Base-by-base conservation (phyloP, 35 echinoderm and acorn worm genomes). In the Ptychodera flava region DNA sequence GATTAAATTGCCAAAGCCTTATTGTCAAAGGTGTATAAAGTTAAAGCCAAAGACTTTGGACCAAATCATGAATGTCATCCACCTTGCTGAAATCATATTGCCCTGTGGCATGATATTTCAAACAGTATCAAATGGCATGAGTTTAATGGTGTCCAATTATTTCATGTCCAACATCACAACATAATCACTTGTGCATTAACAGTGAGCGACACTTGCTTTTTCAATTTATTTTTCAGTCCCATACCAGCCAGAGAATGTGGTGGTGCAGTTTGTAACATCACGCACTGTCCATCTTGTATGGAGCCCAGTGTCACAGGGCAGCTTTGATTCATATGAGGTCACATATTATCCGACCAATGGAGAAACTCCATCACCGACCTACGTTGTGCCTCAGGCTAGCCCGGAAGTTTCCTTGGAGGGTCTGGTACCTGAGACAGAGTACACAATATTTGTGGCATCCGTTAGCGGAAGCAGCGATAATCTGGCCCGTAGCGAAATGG, bases 361-460 rank as follows among this genome's bases (percentile, higher is more conserved):
- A 12, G 45, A 64, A 22, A 64, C 45, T 64, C 6, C 6, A 64
- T 64, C 45, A 64, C 45, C 45, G 22, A 64, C 6, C 45, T 64
- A 64, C 22, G 45, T 64, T 64, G 45, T 64, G 22, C 45, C 45
- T 6, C 45, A 64, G 22, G 45, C 45, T 64, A 64, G 22, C 45
- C 45, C 38, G 0, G 15, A 86, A 76, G 38, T 86, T 29, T 27
- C n/a, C 29, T 31, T 86, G 29, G 77, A 37, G 77, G 90, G 90
- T 32, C 76, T 92, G 22, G 38, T 77, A 6, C 86, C 85, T n/a
- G 29, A 77, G 34, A 83, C 90, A 33, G 76, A 88, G 10, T 92
- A 92, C 86, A 87, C 52, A 1, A 37, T 92, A 0, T 77, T 52
- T 14, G 81, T 92, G 1, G 79, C 86, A 28, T 75, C 90, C 30